Conservation (phyloP, 2,113 vertebrate species). For the Aythya baeri region DNA sequence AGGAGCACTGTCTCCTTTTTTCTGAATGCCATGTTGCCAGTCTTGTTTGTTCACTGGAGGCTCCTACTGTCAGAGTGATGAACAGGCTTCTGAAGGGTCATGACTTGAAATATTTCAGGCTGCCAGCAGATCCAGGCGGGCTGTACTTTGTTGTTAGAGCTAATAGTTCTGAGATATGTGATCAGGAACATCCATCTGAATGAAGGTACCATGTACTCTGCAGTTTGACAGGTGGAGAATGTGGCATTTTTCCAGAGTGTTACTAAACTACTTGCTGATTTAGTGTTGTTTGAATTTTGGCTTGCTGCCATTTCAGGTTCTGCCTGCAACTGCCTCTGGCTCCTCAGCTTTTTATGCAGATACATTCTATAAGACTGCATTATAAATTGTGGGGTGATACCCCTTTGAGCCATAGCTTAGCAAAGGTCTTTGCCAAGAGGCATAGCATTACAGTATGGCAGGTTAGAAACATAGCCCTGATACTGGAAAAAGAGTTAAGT, state of each 20-base stretch:
- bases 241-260: slow-evolving; percentile 37
- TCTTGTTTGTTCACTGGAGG: not conserved
- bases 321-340: not conserved
- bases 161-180: slow-evolving; percentile 26
- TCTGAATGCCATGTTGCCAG: not conserved
- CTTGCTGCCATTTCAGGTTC: slow-evolving; percentile 31
- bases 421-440: not conserved
- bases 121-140: slow-evolving; percentile 9
- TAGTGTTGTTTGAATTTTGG: slow-evolving; percentile 34
- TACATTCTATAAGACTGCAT: not conserved
- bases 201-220: slow-evolving; percentile 1
- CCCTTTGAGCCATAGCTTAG: not conserved
- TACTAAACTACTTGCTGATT: slow-evolving; percentile 36
- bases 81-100: slow-evolving; percentile 3
- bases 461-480: not conserved
- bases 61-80: not conserved
- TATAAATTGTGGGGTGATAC: not conserved
- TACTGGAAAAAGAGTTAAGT: not conserved
- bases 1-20: not conserved
- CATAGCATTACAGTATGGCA: not conserved
- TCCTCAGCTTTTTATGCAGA: slow-evolving; percentile 12
- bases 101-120: slow-evolving; percentile 26
- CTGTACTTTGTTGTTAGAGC: slow-evolving; percentile 18
- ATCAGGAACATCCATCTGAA: slow-evolving; percentile 23
- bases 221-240: not conserved